A percentile compares a stretch with the other conserved stretches of the same genome.
Conservation (phyloP, 2,113 vertebrate genomes). For the Nothobranchius kuhntae region DNA sequence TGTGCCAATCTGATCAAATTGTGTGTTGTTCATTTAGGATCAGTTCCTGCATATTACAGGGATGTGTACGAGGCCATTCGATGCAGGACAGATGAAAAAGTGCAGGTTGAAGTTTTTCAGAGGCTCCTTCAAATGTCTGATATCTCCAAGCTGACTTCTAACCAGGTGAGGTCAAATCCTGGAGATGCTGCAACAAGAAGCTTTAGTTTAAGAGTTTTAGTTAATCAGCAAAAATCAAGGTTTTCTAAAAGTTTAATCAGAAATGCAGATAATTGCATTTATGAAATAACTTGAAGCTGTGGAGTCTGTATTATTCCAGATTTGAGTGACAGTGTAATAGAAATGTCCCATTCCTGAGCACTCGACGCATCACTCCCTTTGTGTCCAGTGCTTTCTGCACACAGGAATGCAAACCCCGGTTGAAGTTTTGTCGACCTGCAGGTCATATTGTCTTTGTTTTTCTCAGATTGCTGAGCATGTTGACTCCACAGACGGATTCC, state of each 20-base stretch:
- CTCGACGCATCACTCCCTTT: slow-evolving; percentile 23
- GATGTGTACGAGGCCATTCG: slow-evolving; percentile 80
- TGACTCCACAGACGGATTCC: slow-evolving; percentile 71
- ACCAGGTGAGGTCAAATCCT: slow-evolving; percentile 69
- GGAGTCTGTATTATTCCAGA: background rate
- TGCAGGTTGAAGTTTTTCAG: slow-evolving; percentile 77
- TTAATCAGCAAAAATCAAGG: too few relatives aligned
- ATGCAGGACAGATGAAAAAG: slow-evolving; percentile 77
- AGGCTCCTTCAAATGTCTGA: slow-evolving; percentile 76
- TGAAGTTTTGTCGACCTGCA: slow-evolving; percentile 35
- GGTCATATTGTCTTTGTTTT: slow-evolving; percentile 31
- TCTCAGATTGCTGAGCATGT: slow-evolving; percentile 78
- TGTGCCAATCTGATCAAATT: too few relatives aligned
- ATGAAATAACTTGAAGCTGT: background rate
- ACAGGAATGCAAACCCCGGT: slow-evolving; percentile 53
- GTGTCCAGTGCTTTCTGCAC: slow-evolving; percentile 41
- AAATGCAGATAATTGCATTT: background rate
- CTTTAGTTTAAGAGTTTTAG: too few relatives aligned
- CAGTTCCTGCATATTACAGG: slow-evolving; percentile 82
- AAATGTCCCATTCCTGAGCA: slow-evolving; percentile 39
- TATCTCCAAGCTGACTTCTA: slow-evolving; percentile 67
- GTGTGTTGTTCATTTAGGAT: slow-evolving; percentile 69
- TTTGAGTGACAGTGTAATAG: slow-evolving; percentile 2
- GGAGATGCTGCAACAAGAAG: too few relatives aligned
- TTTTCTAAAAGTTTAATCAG: too few relatives aligned